Evolutionary conservation across 2,888 invertebrate species (phyloP).

Genomic region (Andrena chrysosceles): DNA sequence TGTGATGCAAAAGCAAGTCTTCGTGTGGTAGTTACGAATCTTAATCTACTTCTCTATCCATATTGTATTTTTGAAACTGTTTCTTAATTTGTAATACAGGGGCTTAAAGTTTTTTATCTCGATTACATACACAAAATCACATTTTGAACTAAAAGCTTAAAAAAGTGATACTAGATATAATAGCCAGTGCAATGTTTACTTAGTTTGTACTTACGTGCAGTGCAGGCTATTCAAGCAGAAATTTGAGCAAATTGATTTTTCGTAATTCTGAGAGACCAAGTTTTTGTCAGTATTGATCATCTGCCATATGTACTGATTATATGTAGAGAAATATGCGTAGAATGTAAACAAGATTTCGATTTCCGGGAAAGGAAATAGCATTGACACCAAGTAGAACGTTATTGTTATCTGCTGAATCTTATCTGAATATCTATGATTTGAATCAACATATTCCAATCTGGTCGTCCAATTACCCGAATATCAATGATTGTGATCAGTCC

Average conservation of each 20-base stretch:
- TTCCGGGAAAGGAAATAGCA: slow-evolving; percentile 78
- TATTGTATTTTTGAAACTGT: not conserved
- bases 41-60: not conserved
- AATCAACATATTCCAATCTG: not conserved
- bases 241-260: not conserved
- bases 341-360: slow-evolving; percentile 72
- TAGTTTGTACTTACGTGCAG: no score
- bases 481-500: no score
- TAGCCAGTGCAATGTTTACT: no score
- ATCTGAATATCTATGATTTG: slow-evolving; percentile 12
- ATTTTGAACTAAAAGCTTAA: no score
- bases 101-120: not conserved
- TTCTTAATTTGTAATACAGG: not conserved
- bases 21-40: not conserved
- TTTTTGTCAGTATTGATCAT: no score
- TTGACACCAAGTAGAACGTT: slow-evolving; percentile 61
- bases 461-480: not conserved
- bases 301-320: not conserved
- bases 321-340: not conserved
- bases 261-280: not conserved
- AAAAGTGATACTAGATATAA: no score
- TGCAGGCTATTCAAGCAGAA: not conserved
- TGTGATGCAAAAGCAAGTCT: not conserved
- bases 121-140: no score
- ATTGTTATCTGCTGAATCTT: slow-evolving; percentile 34